Base-by-base conservation (phyloP, 2,888 invertebrate species). In the Patella caerulea region DNA sequence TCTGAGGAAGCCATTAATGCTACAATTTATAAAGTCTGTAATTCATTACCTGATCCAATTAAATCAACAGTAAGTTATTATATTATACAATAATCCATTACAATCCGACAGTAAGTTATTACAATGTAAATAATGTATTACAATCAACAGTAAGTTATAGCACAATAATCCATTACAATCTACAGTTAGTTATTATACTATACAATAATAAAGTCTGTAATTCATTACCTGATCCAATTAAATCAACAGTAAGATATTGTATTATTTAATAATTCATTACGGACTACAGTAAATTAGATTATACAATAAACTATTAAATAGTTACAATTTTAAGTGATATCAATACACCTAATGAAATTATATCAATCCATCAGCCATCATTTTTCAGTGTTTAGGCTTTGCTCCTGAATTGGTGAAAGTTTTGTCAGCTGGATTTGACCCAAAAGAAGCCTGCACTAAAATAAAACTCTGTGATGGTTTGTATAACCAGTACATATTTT, bases 1-100 rank as follows among this genome's bases (percentile, higher is more conserved):
- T 76, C 83, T 0, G 76, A 55, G 19, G 82, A 76, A 45, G 78
- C 78, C 71, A 78, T 83, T 56, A 83, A 84, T 72, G 75, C 74
- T 55, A 83, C 84, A 11, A 73, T 84, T 24, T 80, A 81, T 72
- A 70, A 71, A 24, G 55, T 84, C 73, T 84, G 84, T 78, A 78
- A 78, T 29, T 29, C 69, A 24, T 81, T 84, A 69, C 84, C 84
- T 17, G 79, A 17, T 24, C 52, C 70, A 9, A 29, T 84, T 74
- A 82, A 84, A 75, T 15, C 4, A 56, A 70, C 74, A 17, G 84
- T 83, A 75, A 80, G 81, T 65, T 65, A 65, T 65, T 65, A 3
- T 65, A 65, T 65, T 65, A n/a, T 65, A 65, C 24, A 17, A 65
- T 19, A 24, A 65, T 24, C 19, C 2, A 45, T 45, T 45, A 19